Evolutionary conservation across 2,888 invertebrate species (phyloP), one percentile per base, ranked within the genome.

Genomic region (Idaea biselata): DNA sequence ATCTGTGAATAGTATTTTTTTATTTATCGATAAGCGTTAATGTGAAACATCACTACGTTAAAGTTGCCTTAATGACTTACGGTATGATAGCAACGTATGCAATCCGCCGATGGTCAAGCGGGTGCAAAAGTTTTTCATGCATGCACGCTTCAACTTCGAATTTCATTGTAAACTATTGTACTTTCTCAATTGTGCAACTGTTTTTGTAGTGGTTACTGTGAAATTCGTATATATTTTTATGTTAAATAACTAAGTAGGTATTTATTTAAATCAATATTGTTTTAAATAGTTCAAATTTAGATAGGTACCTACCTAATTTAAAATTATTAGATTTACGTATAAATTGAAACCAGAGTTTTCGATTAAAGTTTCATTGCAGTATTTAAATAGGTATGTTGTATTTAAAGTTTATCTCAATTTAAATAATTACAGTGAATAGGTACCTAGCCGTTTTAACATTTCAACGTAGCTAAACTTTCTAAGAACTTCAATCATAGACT

Each of bases 101-200:
- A 63, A 69, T 65, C 66, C 65, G 63, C 62, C 66, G 65, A 69
- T 67, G 73, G 74, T 74, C 74, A 70, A 73, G 73, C 75, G 66
- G 67, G 63, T 66, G 65, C 66, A 60, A 74, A 78, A 69, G 67
- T 68, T 79, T 76, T 74, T 71, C 70, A 71, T 64, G 64, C 73
- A 75, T 71, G 71, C 67, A 66, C 60, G 68, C 58, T 62, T 62
- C 70, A 69, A 74, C 69, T 74, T 63, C 63, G 61, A 69, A 71
- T 67, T 66, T 56, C 64, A 67, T 57, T 66, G 31, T 57, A 64
- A 60, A 62, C 67, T 63, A 63, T 58, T 65, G 58, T 54, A 59
- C 58, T 14, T 44, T 59, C 65, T 63, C 64, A 62, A 62, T 65
- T 66, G 65, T 58, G 56, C 63, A 69, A 69, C 73, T 70, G 71